A percentile compares a stretch with the other conserved stretches of the same genome.
Conservation (phyloP, 2,888 invertebrate species). For the Drosophila kokeensis region DNA sequence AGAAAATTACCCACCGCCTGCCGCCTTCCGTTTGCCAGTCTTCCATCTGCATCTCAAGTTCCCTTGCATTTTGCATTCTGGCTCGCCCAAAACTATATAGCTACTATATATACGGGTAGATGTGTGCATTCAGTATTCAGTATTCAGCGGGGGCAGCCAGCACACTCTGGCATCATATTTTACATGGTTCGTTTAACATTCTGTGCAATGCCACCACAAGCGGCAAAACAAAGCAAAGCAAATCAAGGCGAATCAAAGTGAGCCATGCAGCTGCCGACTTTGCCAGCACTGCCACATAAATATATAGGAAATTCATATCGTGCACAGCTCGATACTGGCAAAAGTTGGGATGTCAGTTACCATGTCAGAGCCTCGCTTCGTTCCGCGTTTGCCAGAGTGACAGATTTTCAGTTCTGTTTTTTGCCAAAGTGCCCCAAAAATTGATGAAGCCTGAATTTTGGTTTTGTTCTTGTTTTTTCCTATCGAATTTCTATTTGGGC, state of each 20-base stretch:
- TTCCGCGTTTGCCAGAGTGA: background rate
- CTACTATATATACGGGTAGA: background rate
- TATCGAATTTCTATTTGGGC: conserved; percentile 35
- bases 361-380: conserved; percentile 1
- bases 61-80: conserved; percentile 49
- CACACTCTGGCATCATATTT: conserved; percentile 67
- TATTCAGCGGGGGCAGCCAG: conserved; percentile 1
- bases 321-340: conserved; percentile 23
- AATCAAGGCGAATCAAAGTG: conserved; percentile 20
- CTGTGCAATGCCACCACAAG: conserved; percentile 62
- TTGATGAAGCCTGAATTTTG: conserved; percentile 66
- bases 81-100: conserved; percentile 41
- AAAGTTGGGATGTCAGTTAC: conserved; percentile 14
- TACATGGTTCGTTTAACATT: conserved; percentile 81
- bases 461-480: conserved; percentile 35
- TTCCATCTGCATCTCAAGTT: conserved; percentile 1
- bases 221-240: conserved; percentile 40
- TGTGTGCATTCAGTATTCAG: conserved; percentile 4
- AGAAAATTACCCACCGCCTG: background rate
- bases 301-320: conserved; percentile 36
- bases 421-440: conserved; percentile 49
- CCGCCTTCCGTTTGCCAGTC: background rate
- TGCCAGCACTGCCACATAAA: conserved; percentile 4
- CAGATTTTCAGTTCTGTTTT: background rate
- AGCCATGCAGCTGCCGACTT: conserved; percentile 48